Conservation (phyloP, 2,888 invertebrate species). For the Operophtera brumata region DNA sequence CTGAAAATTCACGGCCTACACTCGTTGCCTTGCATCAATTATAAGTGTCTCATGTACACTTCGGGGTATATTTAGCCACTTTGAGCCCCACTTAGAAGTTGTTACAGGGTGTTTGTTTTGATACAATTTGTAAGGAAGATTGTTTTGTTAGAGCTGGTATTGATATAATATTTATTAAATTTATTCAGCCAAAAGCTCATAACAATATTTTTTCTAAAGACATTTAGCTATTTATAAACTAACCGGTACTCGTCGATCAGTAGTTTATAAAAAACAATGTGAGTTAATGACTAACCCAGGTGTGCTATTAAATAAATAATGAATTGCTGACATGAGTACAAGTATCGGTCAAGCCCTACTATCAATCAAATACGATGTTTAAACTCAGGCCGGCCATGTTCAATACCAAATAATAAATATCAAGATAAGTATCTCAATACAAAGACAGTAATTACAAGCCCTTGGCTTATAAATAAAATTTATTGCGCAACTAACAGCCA, state of each 20-base stretch:
- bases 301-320: slow-evolving; percentile 15
- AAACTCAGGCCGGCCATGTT: slow-evolving; percentile 13
- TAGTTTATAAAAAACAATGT: background rate
- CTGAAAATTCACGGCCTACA: slow-evolving; percentile 15
- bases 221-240: too few species aligned
- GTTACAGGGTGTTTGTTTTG: slow-evolving; percentile 29
- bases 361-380: slow-evolving; percentile 18
- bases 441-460: slow-evolving; percentile 28
- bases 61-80: slow-evolving; percentile 33
- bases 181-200: too few species aligned
- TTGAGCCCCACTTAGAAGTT: slow-evolving; percentile 40
- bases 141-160: background rate
- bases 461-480: slow-evolving; percentile 26
- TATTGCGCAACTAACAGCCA: slow-evolving; percentile 18
- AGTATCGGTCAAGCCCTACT: slow-evolving; percentile 7
- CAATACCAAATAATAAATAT: slow-evolving; percentile 25
- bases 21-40: slow-evolving; percentile 5
- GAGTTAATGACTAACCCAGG: slow-evolving; percentile 9
- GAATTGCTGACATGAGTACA: slow-evolving; percentile 8
- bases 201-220: too few species aligned
- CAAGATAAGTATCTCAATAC: slow-evolving; percentile 22
- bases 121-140: slow-evolving; percentile 10
- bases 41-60: slow-evolving; percentile 1
- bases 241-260: background rate
- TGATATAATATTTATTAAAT: background rate